Evolutionary conservation across 92 coral and sea anemone species (phyloP), one percentile per base, ranked within the genome.

Genomic region (Plumapathes pennacea): DNA sequence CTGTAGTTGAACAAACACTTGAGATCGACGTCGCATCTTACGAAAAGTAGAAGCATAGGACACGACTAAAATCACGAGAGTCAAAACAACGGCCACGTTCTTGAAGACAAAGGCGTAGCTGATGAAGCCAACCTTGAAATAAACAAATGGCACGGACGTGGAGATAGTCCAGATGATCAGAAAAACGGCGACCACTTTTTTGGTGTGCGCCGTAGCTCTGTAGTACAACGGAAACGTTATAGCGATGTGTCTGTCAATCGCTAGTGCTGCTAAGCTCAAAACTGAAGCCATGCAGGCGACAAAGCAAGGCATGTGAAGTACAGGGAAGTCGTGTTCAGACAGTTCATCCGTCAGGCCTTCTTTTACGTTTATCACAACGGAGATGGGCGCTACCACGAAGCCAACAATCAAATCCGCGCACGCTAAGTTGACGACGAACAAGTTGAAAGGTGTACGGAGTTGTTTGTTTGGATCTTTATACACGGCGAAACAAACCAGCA

Each of bases 361-460:
- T 17, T 60, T 69, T 2, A 41, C 32, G 25, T 69, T 64, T n/a
- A 54, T 44, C 13, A 57, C 65, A 3, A 54, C 64, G 4, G 76
- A 69, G n/a, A 69, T 36, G 2, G 76, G 76, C 32, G 54, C 76
- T 8, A 66, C 46, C 24, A 69, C 46, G 36, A 46, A 25, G 3
- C 76, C 76, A 11, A 69, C 67, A 4, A 66, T 23, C 5, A 57
- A 38, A 37, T 69, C 76, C 4, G 76, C 54, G 4, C 54, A 54
- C 8, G 76, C 76, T 25, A 69, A 27, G 47, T 69, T 69, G 0
- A 69, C 55, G 37, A 69, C 42, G 34, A 69, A 69, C 14, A 55
- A 69, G 76, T 69, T 69, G 57, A 69, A 69, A 2, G 65, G 53
- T 13, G 66, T 69, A 18, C 76, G 54, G 9, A 69, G 76, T 5